phyloP scores from a whole-genome alignment of 2,888 invertebrate genomes.

The Apeira syringaria region DNA sequence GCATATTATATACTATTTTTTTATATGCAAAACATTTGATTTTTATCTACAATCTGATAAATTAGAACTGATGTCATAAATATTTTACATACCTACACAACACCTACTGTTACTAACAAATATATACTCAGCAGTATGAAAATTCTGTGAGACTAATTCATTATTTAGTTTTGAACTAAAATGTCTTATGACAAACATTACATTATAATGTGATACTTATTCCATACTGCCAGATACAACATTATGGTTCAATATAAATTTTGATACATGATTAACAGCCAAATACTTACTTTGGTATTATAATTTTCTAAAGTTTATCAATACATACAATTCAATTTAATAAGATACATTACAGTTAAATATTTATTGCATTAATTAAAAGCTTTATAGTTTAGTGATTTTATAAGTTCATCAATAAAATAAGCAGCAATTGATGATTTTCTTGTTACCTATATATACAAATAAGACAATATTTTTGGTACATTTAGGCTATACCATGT shows the following conservation, averaged over 20 bases:
- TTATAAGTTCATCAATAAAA: conserved; percentile 22
- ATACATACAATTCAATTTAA: conserved; percentile 42
- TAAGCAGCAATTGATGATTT: conserved; percentile 35
- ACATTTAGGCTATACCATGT: conserved; percentile 30
- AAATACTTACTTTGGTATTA: conserved; percentile 60
- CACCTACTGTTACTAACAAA: conserved; percentile 27
- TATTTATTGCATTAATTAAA: conserved; percentile 31
- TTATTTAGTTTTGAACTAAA: conserved; percentile 9
- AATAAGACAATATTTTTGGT: conserved; percentile 45
- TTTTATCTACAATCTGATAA: too few species aligned
- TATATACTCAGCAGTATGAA: conserved; percentile 32
- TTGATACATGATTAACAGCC: conserved; percentile 55
- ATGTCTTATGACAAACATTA: not conserved
- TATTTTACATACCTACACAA: conserved; percentile 29
- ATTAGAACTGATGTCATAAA: conserved; percentile 6
- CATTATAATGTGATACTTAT: conserved; percentile 3
- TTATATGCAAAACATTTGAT: too few species aligned
- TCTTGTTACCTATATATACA: conserved; percentile 43
- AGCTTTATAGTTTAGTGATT: conserved; percentile 34
- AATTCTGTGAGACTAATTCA: conserved; percentile 7
- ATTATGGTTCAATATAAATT: conserved; percentile 39
- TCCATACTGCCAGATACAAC: conserved; percentile 17
- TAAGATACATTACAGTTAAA: conserved; percentile 33
- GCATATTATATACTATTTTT: too few species aligned
- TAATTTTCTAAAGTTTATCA: conserved; percentile 39